Evolutionary conservation across 1,140 invertebrate genomes (phyloP).

Genomic region (Pemphigus obesinymphae): DNA sequence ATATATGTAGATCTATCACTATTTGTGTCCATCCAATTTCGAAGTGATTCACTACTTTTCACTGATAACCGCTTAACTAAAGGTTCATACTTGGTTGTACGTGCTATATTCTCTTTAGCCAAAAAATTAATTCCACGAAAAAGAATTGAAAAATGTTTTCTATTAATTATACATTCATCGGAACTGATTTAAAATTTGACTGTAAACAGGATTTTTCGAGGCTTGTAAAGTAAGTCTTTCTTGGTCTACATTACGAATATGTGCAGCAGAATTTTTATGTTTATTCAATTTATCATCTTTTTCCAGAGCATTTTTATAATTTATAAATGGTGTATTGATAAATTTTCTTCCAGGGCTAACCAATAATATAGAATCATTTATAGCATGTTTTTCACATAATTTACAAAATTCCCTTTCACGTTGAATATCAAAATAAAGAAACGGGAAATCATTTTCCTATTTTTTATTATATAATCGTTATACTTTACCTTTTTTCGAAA

Average conservation of each 20-base stretch:
- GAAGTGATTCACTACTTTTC: background rate
- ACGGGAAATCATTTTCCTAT: no score
- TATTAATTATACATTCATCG: background rate
- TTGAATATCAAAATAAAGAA: no score
- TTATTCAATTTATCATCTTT: conserved; percentile 5
- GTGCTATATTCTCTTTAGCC: background rate
- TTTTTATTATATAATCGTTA: no score
- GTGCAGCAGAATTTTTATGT: conserved; percentile 6
- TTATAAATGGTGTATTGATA: background rate
- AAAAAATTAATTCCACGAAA: background rate
- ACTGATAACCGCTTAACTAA: no score
- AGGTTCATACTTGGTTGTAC: background rate
- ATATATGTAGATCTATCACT: background rate
- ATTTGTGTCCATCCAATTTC: background rate
- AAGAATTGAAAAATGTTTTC: background rate
- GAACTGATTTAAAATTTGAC: conserved; percentile 16
- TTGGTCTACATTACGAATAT: background rate
- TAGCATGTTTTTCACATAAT: no score
- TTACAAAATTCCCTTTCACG: no score
- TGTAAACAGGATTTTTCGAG: background rate
- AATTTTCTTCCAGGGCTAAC: no score
- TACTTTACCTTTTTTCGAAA: no score
- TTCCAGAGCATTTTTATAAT: background rate
- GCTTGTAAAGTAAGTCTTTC: background rate
- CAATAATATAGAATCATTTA: no score